Percentiles rank a stretch among this genome's conserved stretches.
These are phyloP conservation scores for Heloderma charlesbogerti DNA, from an alignment of 2,113 vertebrate species.

Conservation along the genomic window DNA sequence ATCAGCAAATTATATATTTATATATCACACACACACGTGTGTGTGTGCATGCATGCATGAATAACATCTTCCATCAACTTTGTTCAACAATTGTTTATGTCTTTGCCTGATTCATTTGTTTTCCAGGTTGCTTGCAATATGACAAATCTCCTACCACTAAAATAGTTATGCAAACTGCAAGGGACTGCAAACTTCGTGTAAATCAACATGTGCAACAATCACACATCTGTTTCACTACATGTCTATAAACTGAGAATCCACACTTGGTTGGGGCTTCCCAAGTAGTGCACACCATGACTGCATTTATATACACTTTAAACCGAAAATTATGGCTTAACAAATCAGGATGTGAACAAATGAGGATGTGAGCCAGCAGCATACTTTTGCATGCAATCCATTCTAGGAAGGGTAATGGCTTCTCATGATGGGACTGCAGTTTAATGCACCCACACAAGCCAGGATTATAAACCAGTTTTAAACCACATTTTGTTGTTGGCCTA, in stretches of 20 bases:
- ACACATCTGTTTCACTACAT: not conserved
- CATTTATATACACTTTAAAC: no score
- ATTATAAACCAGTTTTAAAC: not conserved
- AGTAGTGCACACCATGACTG: not conserved
- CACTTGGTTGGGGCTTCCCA: not conserved
- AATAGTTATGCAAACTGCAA: not conserved
- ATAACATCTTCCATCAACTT: not conserved
- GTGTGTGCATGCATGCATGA: no score
- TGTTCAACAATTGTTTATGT: not conserved
- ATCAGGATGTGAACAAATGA: no score
- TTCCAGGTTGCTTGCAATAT: not conserved
- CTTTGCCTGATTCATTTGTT: not conserved
- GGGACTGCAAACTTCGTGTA: not conserved
- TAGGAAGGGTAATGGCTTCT: no score
- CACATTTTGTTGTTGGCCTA: not conserved
- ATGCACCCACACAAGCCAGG: not conserved
- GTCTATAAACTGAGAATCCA: not conserved
- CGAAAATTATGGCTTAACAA: no score
- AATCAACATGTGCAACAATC: not conserved
- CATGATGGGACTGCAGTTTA: not conserved
- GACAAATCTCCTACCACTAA: not conserved
- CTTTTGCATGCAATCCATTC: no score
- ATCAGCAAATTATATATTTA: constrained; percentile 11
- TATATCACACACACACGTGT: no score
- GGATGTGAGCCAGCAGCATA: no score